Conservation (phyloP, 2,113 vertebrate genomes). For the Pithys albifrons region DNA sequence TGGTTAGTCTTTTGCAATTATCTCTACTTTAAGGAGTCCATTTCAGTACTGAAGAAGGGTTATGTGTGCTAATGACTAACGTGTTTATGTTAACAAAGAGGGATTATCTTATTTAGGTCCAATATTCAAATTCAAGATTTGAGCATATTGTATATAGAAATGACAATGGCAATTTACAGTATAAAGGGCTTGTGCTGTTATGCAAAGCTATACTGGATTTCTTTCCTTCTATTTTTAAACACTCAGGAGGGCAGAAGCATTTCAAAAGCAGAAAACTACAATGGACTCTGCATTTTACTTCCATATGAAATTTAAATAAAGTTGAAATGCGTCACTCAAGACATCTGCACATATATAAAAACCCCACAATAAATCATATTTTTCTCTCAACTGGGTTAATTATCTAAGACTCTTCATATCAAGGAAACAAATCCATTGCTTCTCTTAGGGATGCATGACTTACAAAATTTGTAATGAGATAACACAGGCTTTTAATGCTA, state of each 20-base stretch:
- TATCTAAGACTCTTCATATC: background rate
- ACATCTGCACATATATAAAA: background rate
- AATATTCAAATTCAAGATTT: conserved; percentile 47
- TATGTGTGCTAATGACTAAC: conserved; percentile 11
- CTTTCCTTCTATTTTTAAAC: background rate
- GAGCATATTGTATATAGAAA: background rate
- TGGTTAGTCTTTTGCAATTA: conserved; percentile 44
- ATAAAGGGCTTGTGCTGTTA: background rate
- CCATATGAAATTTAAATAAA: background rate
- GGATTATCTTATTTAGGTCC: conserved; percentile 29
- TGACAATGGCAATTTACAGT: background rate
- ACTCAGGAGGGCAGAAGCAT: background rate
- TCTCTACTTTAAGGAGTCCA: background rate
- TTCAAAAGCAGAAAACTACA: background rate
- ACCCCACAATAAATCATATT: background rate
- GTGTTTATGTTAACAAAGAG: conserved; percentile 13
- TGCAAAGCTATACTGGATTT: background rate
- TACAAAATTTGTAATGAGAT: background rate
- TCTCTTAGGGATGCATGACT: background rate
- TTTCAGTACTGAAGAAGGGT: conserved; percentile 27
- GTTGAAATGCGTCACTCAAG: background rate
- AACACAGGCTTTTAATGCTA: background rate
- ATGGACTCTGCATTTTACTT: background rate
- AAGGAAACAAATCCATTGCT: background rate
- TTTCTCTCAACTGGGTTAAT: background rate